Evolutionary conservation across 2,797 vertebrate species (phyloP).

Genomic region (Gymnothorax javanicus): DNA sequence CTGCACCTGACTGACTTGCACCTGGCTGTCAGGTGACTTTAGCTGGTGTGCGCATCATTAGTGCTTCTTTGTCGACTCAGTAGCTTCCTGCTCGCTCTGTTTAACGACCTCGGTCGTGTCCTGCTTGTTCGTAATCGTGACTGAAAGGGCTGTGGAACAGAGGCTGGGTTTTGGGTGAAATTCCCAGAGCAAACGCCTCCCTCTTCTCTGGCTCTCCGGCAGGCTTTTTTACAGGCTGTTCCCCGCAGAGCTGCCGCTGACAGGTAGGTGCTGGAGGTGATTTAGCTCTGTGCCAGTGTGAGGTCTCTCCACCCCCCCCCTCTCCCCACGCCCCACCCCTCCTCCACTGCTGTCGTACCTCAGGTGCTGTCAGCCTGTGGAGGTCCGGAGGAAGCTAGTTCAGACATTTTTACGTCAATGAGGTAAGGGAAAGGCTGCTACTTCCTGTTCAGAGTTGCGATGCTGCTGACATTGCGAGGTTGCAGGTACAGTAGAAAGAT

Average conservation of each 20-base stretch:
- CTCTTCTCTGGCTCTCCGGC: background rate
- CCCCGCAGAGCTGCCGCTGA: background rate
- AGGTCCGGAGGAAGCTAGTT: slow-evolving; percentile 46
- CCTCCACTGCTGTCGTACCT: slow-evolving; percentile 58
- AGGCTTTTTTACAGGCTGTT: background rate
- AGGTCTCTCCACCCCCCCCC: slow-evolving; percentile 48
- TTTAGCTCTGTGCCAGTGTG: slow-evolving; percentile 26
- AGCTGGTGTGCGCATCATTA: background rate
- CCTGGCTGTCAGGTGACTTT: background rate
- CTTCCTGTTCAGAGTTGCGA: slow-evolving; percentile 41
- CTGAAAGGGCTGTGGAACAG: background rate
- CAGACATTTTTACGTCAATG: slow-evolving; percentile 53
- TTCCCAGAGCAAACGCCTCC: background rate
- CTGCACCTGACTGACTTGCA: background rate
- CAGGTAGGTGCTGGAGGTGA: slow-evolving; percentile 24
- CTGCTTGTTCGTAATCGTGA: background rate
- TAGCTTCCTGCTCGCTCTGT: background rate
- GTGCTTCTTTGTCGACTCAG: background rate
- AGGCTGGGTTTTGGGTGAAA: background rate
- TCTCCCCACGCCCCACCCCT: slow-evolving; percentile 45
- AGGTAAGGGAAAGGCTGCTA: slow-evolving; percentile 60
- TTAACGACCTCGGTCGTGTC: slow-evolving; percentile 15
- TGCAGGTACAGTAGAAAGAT: background rate
- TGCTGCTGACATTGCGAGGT: slow-evolving; percentile 8
- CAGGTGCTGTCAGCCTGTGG: slow-evolving; percentile 66